These are phyloP conservation scores for Sebastes steindachneri DNA, from an alignment of 2,797 vertebrate species.

Conservation along the genomic window DNA sequence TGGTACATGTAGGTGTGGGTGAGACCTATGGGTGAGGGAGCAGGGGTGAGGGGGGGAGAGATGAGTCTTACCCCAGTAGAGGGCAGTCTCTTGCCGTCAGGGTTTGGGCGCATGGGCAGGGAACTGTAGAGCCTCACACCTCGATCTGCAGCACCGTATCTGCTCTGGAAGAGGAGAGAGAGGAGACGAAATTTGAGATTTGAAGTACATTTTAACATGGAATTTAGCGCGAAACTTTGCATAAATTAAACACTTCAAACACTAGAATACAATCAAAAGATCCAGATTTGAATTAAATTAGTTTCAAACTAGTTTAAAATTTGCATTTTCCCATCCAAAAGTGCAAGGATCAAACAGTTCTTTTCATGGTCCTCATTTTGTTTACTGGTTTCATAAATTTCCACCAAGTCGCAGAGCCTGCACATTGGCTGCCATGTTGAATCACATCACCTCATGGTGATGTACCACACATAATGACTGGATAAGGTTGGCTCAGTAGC, in stretches of 20 bases:
- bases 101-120: conserved; percentile 86
- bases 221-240: background rate
- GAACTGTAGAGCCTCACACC: conserved; percentile 86
- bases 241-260: background rate
- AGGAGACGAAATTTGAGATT: conserved; percentile 14
- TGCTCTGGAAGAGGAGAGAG: conserved; percentile 78
- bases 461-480: conserved; percentile 64
- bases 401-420: conserved; percentile 22
- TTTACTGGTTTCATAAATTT: conserved; percentile 37
- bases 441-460: conserved; percentile 65
- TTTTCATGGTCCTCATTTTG: conserved; percentile 8
- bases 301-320: background rate
- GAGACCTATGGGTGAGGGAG: conserved; percentile 15
- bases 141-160: conserved; percentile 84
- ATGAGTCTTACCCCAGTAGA: conserved; percentile 85
- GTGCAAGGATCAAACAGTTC: background rate
- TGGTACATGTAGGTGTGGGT: conserved; percentile 9
- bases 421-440: conserved; percentile 46
- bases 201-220: conserved; percentile 6
- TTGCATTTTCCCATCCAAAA: background rate
- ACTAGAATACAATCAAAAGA: background rate
- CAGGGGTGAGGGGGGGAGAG: background rate
- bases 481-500: conserved; percentile 60
- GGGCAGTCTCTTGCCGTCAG: conserved; percentile 88
- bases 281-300: background rate